Conservation (phyloP, 2,113 vertebrate genomes). For the Ifrita kowaldi region DNA sequence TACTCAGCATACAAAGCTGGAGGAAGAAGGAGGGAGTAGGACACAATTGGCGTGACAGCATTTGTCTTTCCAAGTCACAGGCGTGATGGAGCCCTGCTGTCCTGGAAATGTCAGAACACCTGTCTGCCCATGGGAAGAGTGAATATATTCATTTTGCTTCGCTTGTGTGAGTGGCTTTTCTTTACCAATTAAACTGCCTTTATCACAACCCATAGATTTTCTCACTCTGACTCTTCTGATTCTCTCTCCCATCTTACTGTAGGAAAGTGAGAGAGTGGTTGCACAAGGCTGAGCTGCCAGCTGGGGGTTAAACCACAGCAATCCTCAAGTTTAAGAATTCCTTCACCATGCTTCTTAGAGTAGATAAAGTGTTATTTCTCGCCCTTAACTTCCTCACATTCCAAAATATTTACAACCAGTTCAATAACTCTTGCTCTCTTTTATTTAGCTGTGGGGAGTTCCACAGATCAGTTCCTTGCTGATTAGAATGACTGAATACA, state of each 20-base stretch:
- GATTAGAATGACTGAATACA: background rate
- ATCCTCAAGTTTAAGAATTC: background rate
- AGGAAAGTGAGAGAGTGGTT: background rate
- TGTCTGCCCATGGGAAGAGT: background rate
- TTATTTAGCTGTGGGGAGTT: background rate
- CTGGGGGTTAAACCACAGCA: background rate
- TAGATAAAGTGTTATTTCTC: background rate
- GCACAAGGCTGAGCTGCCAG: background rate
- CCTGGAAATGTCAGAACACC: background rate
- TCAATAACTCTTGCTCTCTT: background rate
- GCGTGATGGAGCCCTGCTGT: rapidly evolving
- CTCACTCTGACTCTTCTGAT: background rate
- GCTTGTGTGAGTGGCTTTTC: background rate
- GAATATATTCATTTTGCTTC: background rate
- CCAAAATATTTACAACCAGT: background rate
- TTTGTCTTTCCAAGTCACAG: background rate
- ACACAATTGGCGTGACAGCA: rapidly evolving
- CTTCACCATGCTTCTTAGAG: background rate
- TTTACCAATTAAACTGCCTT: background rate
- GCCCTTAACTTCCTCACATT: background rate
- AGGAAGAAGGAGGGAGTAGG: background rate
- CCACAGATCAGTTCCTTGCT: background rate
- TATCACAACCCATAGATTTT: background rate
- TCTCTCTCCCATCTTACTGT: background rate
- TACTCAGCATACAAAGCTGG: background rate